Evolutionary conservation across 2,797 vertebrate species (phyloP), one percentile per base, ranked within the genome.

Genomic region (Morelia viridis): DNA sequence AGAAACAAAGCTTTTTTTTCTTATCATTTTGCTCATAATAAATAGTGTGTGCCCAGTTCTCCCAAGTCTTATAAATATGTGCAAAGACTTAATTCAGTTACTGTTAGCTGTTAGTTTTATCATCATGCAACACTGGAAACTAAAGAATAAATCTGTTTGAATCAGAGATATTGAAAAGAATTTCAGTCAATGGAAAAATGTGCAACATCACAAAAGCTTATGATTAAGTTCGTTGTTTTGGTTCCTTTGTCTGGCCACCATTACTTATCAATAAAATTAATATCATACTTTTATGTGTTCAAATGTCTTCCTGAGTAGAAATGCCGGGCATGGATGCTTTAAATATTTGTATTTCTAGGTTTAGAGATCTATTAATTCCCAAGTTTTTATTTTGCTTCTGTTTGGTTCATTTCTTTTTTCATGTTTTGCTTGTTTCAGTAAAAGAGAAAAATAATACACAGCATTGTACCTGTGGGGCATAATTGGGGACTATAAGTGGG

Each of bases 1-100:
- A 53, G 68, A 19, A 91, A 68, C 87, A 88, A 88, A 8, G 84
- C 57, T 19, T 95, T 92, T 12, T 64, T 53, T 62, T 9, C 76
- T 35, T 90, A 2, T 0, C 56, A 28, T 50, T 50, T 31, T 53
- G 17, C 35, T 76, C 8, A 46, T 76, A 10, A 46, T 76, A 76
- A 41, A 22, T 76, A 41, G 19, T 41, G 35, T 41, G 17, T 68
- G n/a, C 65, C n/a, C n/a, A 6, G 31, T 68, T 68, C 65, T 68
- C 65, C 65, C 12, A 31, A 28, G 4, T 31, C 64, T 68, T 68
- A 68, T 5, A 7, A 76, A 41, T 41, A 10, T 22, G 3, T 80
- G 8, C 17, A 80, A 46, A 80, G 8, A 10, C 35, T 80, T 80
- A 80, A 46, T 80, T 80, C 71, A 80, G 22, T 80, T 22, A 46